Conservation (phyloP, 2,113 vertebrate genomes). For the Cyanoderma ruficeps region DNA sequence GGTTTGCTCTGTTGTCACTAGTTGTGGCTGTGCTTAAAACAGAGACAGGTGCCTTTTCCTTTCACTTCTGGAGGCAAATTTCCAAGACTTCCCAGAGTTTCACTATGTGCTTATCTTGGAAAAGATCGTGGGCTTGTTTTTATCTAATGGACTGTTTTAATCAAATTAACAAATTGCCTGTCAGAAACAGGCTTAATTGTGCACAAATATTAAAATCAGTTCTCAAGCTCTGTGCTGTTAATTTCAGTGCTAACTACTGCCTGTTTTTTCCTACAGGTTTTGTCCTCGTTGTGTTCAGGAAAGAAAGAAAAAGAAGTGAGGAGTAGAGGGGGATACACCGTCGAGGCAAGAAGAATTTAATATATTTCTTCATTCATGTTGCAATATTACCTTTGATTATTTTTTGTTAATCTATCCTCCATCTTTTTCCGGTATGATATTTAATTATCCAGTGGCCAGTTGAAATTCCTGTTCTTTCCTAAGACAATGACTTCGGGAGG, state of each 20-base stretch:
- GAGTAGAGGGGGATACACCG: not conserved
- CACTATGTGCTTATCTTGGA: not conserved
- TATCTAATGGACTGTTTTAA: not conserved
- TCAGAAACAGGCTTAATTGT: not conserved
- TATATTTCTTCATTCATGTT: conserved; percentile 38
- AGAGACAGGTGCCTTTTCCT: not conserved
- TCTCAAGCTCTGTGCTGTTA: not conserved
- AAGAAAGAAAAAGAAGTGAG: conserved; percentile 91
- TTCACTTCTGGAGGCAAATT: not conserved
- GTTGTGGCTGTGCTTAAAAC: not conserved
- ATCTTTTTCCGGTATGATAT: conserved; percentile 35
- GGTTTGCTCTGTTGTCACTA: not conserved
- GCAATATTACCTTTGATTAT: conserved; percentile 58
- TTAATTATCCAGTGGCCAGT: conserved; percentile 67
- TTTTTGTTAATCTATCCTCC: conserved; percentile 43
- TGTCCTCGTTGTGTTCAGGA: conserved; percentile 95
- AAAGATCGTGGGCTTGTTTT: not conserved
- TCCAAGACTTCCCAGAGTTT: not conserved
- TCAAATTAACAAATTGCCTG: not conserved
- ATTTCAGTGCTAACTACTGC: not conserved
- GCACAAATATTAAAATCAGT: not conserved
- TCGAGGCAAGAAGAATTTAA: conserved; percentile 55
- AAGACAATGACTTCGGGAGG: not conserved
- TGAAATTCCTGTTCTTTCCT: conserved; percentile 47
- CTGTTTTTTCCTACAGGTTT: conserved; percentile 79